phyloP scores from a whole-genome alignment of 2,888 invertebrate species.

The Boloria selene region DNA sequence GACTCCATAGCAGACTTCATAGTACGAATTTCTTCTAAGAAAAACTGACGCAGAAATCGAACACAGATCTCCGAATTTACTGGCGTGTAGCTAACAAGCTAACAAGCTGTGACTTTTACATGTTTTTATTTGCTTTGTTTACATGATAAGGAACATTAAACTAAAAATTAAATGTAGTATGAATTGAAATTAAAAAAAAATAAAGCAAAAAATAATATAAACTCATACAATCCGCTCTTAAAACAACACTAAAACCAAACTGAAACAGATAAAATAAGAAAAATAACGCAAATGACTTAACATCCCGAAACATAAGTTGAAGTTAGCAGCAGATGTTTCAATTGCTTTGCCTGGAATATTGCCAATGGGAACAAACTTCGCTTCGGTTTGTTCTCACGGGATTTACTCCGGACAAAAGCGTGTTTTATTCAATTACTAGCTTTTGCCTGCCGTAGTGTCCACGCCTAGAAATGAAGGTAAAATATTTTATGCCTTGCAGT shows the following conservation, averaged over 20 bases:
- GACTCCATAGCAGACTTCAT: too few species aligned
- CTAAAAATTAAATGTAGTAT: too few species aligned
- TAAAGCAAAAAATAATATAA: too few species aligned
- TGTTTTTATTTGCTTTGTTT: too few species aligned
- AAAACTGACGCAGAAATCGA: too few species aligned
- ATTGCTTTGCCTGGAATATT: slow-evolving; percentile 20
- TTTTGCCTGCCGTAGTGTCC: background rate
- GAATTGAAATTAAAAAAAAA: too few species aligned
- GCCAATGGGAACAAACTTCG: slow-evolving; percentile 23
- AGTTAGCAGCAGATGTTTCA: slow-evolving; percentile 23
- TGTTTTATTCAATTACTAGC: slow-evolving; percentile 19
- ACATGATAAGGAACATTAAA: too few species aligned
- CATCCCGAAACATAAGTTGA: slow-evolving; percentile 7
- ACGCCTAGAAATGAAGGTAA: slow-evolving; percentile 4
- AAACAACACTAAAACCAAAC: background rate
- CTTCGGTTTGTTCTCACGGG: slow-evolving; percentile 18
- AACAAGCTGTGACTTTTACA: too few species aligned
- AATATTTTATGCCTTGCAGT: background rate
- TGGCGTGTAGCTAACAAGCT: too few species aligned
- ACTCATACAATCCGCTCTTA: background rate
- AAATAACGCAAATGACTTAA: background rate
- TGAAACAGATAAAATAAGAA: background rate
- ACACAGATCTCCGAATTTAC: too few species aligned
- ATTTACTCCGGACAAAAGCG: slow-evolving; percentile 8
- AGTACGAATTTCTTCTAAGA: too few species aligned